These are phyloP conservation scores for Bombus superbus DNA, from an alignment of 1,140 invertebrate genomes.

Conservation along the genomic window DNA sequence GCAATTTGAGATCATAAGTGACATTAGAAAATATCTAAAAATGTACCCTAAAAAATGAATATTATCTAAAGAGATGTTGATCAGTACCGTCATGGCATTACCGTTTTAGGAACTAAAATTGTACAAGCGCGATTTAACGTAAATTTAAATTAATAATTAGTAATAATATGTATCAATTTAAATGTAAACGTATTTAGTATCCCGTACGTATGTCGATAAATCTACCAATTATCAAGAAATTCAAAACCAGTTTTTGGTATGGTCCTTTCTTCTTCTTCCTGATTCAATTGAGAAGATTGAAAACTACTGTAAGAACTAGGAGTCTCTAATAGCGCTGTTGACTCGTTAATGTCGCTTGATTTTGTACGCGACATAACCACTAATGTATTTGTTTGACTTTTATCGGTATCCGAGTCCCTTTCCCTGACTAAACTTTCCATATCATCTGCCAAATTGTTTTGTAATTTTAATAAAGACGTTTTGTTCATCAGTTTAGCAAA, in stretches of 20 bases:
- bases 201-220: not conserved
- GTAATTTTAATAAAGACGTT: constrained; percentile 77
- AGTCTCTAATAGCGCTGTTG: constrained; percentile 76
- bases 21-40: not conserved
- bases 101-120: constrained; percentile 40
- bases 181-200: not conserved
- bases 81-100: not conserved
- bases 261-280: constrained; percentile 75
- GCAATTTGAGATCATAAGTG: constrained; percentile 36
- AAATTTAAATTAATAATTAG: not conserved
- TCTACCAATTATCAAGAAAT: constrained; percentile 89
- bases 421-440: constrained; percentile 75
- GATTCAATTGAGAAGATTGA: constrained; percentile 75
- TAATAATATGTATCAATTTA: not conserved
- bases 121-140: not conserved
- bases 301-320: constrained; percentile 78
- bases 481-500: constrained; percentile 79
- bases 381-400: constrained; percentile 72
- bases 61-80: not conserved
- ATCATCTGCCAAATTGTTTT: constrained; percentile 74
- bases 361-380: constrained; percentile 74
- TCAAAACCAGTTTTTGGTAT: constrained; percentile 90
- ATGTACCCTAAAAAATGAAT: not conserved
- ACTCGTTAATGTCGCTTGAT: constrained; percentile 77
- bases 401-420: constrained; percentile 66